phyloP scores from a whole-genome alignment of 1,140 invertebrate species.

The Parapsyche elsis region DNA sequence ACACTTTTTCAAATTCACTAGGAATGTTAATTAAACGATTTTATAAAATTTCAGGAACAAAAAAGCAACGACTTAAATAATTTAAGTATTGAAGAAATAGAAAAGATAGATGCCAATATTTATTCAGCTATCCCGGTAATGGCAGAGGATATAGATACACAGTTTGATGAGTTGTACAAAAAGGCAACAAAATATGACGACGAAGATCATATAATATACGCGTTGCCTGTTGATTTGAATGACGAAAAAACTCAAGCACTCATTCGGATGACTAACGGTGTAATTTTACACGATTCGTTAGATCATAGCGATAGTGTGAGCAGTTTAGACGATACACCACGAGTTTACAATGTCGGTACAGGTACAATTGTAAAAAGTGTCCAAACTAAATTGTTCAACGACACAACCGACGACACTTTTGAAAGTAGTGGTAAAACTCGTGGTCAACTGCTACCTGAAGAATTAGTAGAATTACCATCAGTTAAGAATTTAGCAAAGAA shows the following conservation, averaged over 20 bases:
- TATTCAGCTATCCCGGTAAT: conserved; percentile 46
- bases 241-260: conserved; percentile 36
- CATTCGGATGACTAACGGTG: conserved; percentile 44
- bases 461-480: conserved; percentile 61
- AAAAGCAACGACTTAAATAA: neutral
- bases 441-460: conserved; percentile 36
- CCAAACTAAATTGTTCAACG: conserved; percentile 44
- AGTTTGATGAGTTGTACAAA: conserved; percentile 53
- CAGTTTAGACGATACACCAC: conserved; percentile 65
- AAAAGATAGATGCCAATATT: conserved; percentile 10
- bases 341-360: conserved; percentile 67
- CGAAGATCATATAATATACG: conserved; percentile 35
- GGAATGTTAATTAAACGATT: neutral
- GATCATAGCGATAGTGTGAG: conserved; percentile 60
- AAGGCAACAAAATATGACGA: conserved; percentile 45
- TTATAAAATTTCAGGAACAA: neutral
- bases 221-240: conserved; percentile 39
- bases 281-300: conserved; percentile 53
- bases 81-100: neutral
- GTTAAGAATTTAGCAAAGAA: conserved; percentile 66
- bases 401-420: conserved; percentile 41
- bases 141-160: conserved; percentile 46
- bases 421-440: conserved; percentile 15
- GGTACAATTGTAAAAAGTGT: conserved; percentile 61
- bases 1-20: neutral